Conservation (phyloP, 2,113 vertebrate genomes). For the Galeopterus variegatus region DNA sequence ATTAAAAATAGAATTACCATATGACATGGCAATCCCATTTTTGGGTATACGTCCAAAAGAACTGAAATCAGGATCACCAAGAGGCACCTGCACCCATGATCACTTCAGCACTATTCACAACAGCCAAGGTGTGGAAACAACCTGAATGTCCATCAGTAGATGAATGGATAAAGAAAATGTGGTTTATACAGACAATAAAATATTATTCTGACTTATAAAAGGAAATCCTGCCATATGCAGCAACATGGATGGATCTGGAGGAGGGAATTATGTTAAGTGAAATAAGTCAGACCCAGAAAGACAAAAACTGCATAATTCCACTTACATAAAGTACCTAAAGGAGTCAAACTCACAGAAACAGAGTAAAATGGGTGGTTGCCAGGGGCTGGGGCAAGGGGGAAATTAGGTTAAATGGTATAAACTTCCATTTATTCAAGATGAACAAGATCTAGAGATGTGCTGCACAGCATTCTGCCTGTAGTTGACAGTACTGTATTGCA, state of each 20-base stretch:
- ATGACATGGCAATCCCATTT: neutral
- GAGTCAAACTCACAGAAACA: neutral
- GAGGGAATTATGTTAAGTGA: no score
- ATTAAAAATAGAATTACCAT: neutral
- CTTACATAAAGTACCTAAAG: neutral
- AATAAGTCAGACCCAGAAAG: neutral
- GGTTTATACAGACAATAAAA: no score
- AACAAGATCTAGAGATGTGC: neutral
- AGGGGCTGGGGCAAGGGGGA: neutral
- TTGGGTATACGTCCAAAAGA: neutral
- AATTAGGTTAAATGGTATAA: no score
- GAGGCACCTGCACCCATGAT: neutral
- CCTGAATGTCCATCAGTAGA: neutral
- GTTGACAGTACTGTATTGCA: neutral
- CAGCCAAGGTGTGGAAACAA: neutral
- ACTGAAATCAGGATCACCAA: neutral
- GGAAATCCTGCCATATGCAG: neutral
- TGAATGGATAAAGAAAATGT: neutral
- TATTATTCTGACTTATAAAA: neutral
- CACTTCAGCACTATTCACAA: neutral
- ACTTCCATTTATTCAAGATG: neutral
- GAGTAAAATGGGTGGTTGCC: neutral
- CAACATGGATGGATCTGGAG: neutral
- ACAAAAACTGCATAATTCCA: neutral
- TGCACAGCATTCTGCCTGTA: rapidly evolving